These are phyloP conservation scores for Dysidea cf. avara DNA, from an alignment of 37 sponge, comb jelly and placozoan species.

Conservation along the genomic window DNA sequence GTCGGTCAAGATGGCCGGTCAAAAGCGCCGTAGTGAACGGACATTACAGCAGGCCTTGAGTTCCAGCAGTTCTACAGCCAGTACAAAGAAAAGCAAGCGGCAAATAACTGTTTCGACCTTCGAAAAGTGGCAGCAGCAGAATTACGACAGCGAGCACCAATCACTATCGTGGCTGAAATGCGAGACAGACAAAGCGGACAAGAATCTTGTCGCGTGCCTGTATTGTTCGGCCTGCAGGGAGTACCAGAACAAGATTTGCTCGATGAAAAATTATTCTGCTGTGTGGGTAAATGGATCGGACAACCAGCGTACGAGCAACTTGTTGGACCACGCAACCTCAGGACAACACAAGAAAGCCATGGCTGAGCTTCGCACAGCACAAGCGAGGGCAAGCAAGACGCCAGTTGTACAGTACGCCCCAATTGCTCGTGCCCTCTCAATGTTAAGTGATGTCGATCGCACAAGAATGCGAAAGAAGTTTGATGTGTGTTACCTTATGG, in stretches of 20 bases:
- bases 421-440: constrained; percentile 27
- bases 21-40: too few relatives aligned
- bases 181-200: not conserved
- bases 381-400: constrained; percentile 17
- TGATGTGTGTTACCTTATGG: constrained; percentile 47
- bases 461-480: constrained; percentile 35
- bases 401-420: constrained; percentile 37
- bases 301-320: constrained; percentile 46
- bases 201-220: not conserved
- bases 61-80: too few relatives aligned
- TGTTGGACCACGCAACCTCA: constrained; percentile 41
- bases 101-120: constrained; percentile 38
- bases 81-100: constrained; percentile 33
- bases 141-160: constrained; percentile 6
- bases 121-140: constrained; percentile 36
- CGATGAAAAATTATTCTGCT: constrained; percentile 37
- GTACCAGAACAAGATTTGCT: constrained; percentile 10
- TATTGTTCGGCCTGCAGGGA: constrained; percentile 32
- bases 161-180: constrained; percentile 6
- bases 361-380: constrained; percentile 11
- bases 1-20: not conserved
- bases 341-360: constrained; percentile 38
- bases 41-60: too few relatives aligned
- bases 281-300: constrained; percentile 41
- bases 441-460: constrained; percentile 9